Percentiles rank a stretch among this genome's conserved stretches.
Conservation (phyloP, 2,113 vertebrate species). For the Atrichornis clamosus region DNA sequence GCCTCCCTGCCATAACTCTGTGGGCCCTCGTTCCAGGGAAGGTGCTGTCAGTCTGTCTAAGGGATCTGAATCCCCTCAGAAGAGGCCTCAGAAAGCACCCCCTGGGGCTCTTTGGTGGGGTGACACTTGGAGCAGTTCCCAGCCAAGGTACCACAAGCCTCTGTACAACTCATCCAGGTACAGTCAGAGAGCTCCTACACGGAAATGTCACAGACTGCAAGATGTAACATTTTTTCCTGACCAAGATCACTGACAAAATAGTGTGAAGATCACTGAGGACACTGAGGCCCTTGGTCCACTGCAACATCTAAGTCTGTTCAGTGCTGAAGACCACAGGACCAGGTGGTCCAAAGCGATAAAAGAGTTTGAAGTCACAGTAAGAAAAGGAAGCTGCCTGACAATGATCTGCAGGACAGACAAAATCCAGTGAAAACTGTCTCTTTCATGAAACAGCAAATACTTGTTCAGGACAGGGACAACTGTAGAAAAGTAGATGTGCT, state of each 20-base stretch:
- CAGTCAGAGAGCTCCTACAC: background rate
- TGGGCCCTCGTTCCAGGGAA: background rate
- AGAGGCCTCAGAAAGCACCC: background rate
- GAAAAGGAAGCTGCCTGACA: background rate
- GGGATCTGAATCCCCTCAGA: background rate
- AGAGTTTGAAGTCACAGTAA: background rate
- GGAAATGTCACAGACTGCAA: background rate
- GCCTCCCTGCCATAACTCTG: background rate
- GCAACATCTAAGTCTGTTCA: background rate
- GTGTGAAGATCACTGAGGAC: background rate
- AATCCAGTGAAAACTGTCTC: background rate
- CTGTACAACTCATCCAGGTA: background rate
- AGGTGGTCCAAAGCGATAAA: background rate
- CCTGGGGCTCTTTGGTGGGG: background rate
- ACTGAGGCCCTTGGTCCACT: background rate
- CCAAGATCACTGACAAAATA: too few relatives aligned
- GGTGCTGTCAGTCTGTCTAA: background rate
- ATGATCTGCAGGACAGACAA: background rate
- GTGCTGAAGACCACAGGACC: background rate
- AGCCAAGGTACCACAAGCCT: background rate
- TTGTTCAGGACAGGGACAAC: background rate
- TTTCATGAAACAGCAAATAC: background rate
- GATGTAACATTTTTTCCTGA: background rate
- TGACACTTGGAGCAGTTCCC: background rate
- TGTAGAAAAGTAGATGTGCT: background rate